Evolutionary conservation across 2,797 vertebrate genomes (phyloP).

Genomic region (Kryptopterus vitreolus): DNA sequence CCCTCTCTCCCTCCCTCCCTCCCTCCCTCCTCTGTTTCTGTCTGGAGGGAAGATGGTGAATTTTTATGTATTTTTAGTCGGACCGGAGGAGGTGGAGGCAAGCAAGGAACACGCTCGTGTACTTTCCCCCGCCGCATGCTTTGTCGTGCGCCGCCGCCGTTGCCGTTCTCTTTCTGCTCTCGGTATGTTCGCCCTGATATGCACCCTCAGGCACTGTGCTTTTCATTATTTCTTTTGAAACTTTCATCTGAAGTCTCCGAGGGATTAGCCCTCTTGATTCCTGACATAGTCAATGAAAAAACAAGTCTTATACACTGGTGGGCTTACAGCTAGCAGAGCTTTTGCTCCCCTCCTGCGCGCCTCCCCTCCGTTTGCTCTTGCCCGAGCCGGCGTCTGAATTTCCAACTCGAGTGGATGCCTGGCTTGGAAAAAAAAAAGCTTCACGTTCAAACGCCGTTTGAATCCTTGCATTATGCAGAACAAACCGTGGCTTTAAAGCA

Average conservation of each 20-base stretch:
- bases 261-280: conserved; percentile 83
- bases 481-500: conserved; percentile 29
- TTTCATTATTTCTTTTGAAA: conserved; percentile 85
- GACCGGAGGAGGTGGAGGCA: conserved; percentile 65
- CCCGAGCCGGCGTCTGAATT: conserved; percentile 64
- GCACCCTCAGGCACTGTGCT: conserved; percentile 75
- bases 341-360: conserved; percentile 55
- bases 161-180: conserved; percentile 67
- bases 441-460: conserved; percentile 33
- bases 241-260: conserved; percentile 81
- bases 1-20: background rate
- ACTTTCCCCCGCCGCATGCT: conserved; percentile 69
- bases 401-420: conserved; percentile 60
- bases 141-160: conserved; percentile 67
- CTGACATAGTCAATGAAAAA: conserved; percentile 83
- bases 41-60: conserved; percentile 71
- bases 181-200: conserved; percentile 77
- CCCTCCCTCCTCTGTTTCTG: conserved; percentile 64
- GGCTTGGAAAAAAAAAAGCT: conserved; percentile 49
- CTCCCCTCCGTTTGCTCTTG: conserved; percentile 53
- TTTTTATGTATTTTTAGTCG: conserved; percentile 69
- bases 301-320: conserved; percentile 77
- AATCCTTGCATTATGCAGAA: conserved; percentile 43
- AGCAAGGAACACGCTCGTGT: conserved; percentile 71
- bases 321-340: conserved; percentile 70